These are phyloP conservation scores for Thunnus maccoyii DNA, from an alignment of 2,113 vertebrate species.

Conservation along the genomic window DNA sequence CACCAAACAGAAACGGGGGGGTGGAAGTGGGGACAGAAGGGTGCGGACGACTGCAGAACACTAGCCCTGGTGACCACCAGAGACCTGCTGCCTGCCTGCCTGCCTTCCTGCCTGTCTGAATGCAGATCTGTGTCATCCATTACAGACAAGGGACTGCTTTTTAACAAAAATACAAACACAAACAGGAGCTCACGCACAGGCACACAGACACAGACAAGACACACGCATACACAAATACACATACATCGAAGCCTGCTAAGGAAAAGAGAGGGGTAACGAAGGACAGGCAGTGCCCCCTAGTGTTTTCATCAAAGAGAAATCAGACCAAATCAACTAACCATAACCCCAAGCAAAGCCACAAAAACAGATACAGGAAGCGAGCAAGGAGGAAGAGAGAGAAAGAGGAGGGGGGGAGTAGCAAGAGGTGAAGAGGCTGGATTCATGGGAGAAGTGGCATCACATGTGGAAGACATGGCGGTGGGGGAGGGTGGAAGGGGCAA, in stretches of 20 bases:
- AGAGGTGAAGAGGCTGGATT: constrained; percentile 54
- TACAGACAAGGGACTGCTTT: constrained; percentile 80
- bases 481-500: constrained; percentile 23
- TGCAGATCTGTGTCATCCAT: constrained; percentile 86
- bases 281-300: constrained; percentile 99
- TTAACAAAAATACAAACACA: constrained; percentile 70
- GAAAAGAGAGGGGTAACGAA: constrained; percentile 85
- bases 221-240: constrained; percentile 61
- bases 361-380: constrained; percentile 55
- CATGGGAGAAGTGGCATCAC: constrained; percentile 71
- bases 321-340: constrained; percentile 79
- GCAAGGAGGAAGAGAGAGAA: constrained; percentile 5
- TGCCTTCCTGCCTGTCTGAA: constrained; percentile 75
- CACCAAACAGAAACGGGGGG: constrained; percentile 67
- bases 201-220: constrained; percentile 49
- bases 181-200: constrained; percentile 49
- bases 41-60: constrained; percentile 45
- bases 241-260: constrained; percentile 56
- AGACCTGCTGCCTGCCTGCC: constrained; percentile 63
- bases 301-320: constrained; percentile 89
- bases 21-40: constrained; percentile 38
- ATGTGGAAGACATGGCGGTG: constrained; percentile 53
- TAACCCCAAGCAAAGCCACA: constrained; percentile 64
- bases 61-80: constrained; percentile 71
- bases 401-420: background rate